Evolutionary conservation across 2,888 invertebrate species (phyloP).

Genomic region (Dioctria rufipes): DNA sequence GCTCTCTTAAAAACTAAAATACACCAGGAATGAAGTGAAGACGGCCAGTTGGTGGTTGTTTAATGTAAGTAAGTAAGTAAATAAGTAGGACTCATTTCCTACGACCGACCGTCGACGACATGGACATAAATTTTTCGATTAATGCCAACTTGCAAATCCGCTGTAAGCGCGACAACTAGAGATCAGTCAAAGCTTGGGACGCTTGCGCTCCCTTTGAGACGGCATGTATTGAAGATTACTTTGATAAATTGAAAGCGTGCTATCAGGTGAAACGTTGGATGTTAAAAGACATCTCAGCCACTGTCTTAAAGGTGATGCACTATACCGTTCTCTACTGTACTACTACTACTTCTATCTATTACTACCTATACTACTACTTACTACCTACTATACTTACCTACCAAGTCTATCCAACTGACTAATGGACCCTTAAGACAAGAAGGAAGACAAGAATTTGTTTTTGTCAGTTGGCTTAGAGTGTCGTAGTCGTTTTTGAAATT

Average conservation of each 20-base stretch:
- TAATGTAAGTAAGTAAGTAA: no score
- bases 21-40: slow-evolving; percentile 38
- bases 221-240: slow-evolving; percentile 11
- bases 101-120: no score
- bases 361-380: no score
- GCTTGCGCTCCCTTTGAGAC: slow-evolving; percentile 42
- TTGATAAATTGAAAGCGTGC: slow-evolving; percentile 53
- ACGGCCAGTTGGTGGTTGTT: slow-evolving; percentile 13
- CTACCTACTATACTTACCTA: no score
- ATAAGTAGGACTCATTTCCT: no score
- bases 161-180: slow-evolving; percentile 2
- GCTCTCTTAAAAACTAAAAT: not conserved
- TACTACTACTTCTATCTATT: no score
- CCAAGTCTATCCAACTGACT: not conserved
- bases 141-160: slow-evolving; percentile 36
- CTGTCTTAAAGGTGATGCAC: not conserved
- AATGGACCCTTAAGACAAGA: slow-evolving; percentile 1
- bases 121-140: slow-evolving; percentile 47
- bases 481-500: not conserved
- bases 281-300: not conserved
- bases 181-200: slow-evolving; percentile 13
- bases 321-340: not conserved
- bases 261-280: slow-evolving; percentile 31
- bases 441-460: slow-evolving; percentile 12
- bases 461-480: not conserved